phyloP scores from a whole-genome alignment of 1,140 invertebrate genomes.

The Trinorchestia longiramus region DNA sequence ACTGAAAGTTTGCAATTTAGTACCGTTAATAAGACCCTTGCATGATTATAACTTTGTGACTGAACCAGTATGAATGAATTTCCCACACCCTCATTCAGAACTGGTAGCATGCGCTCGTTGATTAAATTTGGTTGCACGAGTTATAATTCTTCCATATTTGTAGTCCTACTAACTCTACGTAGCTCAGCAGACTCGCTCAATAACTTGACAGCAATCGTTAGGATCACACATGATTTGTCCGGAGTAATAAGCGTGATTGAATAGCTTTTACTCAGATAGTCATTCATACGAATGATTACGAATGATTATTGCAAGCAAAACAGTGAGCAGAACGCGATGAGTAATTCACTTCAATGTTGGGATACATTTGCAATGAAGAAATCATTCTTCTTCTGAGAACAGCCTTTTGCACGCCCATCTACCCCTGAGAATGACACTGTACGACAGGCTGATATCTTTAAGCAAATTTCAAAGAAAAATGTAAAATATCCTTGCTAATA shows the following conservation, averaged over 20 bases:
- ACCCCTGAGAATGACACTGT: not conserved
- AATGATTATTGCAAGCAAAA: not conserved
- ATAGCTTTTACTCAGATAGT: not conserved
- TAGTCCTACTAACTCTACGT: not conserved
- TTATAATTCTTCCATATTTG: not conserved
- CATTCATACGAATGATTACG: not conserved
- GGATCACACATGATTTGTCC: slow-evolving; percentile 6
- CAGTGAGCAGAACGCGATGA: not conserved
- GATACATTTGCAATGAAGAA: not conserved
- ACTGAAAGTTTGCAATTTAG: not conserved
- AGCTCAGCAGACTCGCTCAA: not conserved
- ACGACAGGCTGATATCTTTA: not conserved
- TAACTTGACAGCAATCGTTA: slow-evolving; percentile 1
- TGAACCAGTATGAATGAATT: not conserved
- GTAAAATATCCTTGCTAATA: not conserved
- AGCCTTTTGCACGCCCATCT: not conserved
- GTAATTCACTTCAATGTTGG: not conserved
- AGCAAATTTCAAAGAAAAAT: not conserved
- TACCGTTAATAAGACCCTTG: not conserved
- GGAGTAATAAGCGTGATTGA: not conserved
- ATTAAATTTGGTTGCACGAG: not conserved
- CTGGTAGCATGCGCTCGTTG: not conserved
- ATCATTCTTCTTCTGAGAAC: not conserved
- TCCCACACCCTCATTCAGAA: not conserved
- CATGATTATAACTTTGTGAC: not conserved